Evolutionary conservation across 2,888 invertebrate species (phyloP).

Genomic region (Leistus spinibarbis): DNA sequence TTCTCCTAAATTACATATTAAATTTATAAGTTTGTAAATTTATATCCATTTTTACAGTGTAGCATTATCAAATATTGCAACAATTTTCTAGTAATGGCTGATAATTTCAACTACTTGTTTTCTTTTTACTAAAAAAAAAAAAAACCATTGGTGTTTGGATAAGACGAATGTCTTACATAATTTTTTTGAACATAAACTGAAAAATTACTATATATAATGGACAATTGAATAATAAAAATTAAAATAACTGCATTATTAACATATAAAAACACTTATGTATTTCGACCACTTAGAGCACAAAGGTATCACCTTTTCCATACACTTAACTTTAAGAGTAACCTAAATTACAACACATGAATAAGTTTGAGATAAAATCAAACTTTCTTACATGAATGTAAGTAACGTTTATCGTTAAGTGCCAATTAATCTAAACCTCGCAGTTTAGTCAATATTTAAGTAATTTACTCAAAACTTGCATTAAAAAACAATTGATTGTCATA

Average conservation of each 20-base stretch:
- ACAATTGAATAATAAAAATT: background rate
- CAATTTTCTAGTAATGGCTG: slow-evolving; percentile 24
- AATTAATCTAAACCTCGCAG: too few relatives aligned
- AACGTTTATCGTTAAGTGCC: too few relatives aligned
- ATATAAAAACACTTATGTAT: background rate
- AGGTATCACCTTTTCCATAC: background rate
- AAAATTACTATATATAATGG: background rate
- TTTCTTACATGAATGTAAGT: too few relatives aligned
- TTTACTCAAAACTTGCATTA: too few relatives aligned
- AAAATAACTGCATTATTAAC: background rate
- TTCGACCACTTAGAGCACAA: background rate
- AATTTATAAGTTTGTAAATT: slow-evolving; percentile 7
- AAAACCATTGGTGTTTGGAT: slow-evolving; percentile 38
- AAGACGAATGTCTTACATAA: slow-evolving; percentile 36
- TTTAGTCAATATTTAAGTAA: too few relatives aligned
- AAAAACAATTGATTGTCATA: too few relatives aligned
- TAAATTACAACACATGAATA: too few relatives aligned
- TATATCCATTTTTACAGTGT: background rate
- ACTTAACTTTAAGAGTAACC: too few relatives aligned
- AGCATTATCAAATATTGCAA: background rate
- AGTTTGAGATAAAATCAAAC: too few relatives aligned
- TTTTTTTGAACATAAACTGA: background rate
- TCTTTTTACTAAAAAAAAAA: slow-evolving; percentile 11
- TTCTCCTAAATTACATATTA: too few relatives aligned
- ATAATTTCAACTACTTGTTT: slow-evolving; percentile 5